These are phyloP conservation scores for Amaurobius ferox DNA, from an alignment of 2,888 invertebrate species.

Conservation along the genomic window DNA sequence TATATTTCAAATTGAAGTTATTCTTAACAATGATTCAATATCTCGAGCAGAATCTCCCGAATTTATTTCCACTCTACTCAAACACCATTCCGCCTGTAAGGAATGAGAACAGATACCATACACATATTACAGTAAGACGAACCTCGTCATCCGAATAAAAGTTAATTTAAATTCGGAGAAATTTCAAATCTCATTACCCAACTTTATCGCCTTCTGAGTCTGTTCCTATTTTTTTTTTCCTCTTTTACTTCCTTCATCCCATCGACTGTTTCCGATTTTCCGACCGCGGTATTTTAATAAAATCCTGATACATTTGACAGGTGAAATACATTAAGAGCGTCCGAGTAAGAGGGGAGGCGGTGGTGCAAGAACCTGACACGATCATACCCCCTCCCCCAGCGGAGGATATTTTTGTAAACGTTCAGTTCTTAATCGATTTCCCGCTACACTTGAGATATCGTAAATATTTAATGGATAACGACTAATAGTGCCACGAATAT, in stretches of 20 bases:
- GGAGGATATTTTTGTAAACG: too few relatives aligned
- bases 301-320: background rate
- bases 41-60: too few relatives aligned
- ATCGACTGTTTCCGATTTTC: background rate
- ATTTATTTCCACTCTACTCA: background rate
- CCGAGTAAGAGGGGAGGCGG: too few relatives aligned
- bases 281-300: background rate
- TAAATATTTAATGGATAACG: too few relatives aligned
- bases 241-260: background rate
- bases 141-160: slow-evolving; percentile 49
- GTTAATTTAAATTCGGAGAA: slow-evolving; percentile 68
- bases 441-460: too few relatives aligned
- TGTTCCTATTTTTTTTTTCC: background rate
- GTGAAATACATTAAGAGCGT: background rate
- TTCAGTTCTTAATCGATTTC: too few relatives aligned
- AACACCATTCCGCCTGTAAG: background rate
- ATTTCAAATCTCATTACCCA: slow-evolving; percentile 55
- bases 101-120: background rate
- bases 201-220: background rate
- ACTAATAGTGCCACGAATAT: too few relatives aligned
- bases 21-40: too few relatives aligned
- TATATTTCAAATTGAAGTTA: too few relatives aligned
- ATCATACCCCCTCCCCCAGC: too few relatives aligned
- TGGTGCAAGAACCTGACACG: too few relatives aligned
- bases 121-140: background rate